Evolutionary conservation across 2,113 vertebrate genomes (phyloP).

Genomic region (Mastomys coucha): DNA sequence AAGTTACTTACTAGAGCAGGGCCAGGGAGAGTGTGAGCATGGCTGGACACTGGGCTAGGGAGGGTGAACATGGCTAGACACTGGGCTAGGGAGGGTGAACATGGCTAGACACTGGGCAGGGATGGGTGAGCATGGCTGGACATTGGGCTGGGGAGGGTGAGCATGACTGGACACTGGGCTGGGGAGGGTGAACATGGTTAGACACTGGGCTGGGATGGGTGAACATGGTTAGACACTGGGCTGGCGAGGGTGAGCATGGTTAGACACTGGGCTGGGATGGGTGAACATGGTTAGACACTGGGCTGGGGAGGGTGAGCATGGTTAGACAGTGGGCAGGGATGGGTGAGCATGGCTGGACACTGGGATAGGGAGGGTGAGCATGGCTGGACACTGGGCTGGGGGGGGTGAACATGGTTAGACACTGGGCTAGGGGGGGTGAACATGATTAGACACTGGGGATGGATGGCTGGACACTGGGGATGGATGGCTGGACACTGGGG

Average conservation of each 20-base stretch:
- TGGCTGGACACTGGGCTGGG: not conserved
- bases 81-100: not conserved
- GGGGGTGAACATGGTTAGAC: not conserved
- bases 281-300: not conserved
- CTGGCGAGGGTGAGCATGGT: not conserved
- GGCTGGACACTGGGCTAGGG: not conserved
- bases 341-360: not conserved
- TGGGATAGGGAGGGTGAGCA: not conserved
- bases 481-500: not conserved
- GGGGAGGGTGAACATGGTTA: not conserved
- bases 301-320: not conserved
- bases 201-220: not conserved
- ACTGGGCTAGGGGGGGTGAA: not conserved
- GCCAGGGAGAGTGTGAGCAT: not conserved
- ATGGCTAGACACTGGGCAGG: not conserved
- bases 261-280: not conserved
- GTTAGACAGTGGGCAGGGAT: fast-evolving
- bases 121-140: not conserved
- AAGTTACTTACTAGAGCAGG: not conserved
- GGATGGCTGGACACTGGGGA: not conserved
- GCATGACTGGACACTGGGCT: not conserved
- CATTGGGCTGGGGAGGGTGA: not conserved
- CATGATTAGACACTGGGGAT: not conserved
- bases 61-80: not conserved
- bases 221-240: not conserved